These are phyloP conservation scores for Macrocentrus cingulum DNA, from an alignment of 1,140 invertebrate species.

Conservation along the genomic window DNA sequence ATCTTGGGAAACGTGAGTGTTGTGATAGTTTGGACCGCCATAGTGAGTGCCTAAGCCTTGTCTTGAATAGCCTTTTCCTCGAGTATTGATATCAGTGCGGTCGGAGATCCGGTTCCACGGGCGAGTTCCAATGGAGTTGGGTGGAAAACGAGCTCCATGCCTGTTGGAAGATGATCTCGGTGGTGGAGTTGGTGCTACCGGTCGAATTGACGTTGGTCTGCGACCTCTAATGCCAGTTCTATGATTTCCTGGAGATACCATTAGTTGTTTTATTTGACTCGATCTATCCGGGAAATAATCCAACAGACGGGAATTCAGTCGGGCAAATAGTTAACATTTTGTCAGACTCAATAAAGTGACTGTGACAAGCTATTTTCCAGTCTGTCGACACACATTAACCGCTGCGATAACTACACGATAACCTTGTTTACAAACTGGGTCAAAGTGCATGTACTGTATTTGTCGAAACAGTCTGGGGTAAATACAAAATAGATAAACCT, in stretches of 20 bases:
- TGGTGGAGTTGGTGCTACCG: conserved; percentile 20
- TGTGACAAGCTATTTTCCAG: too few relatives aligned
- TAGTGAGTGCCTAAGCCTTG: conserved; percentile 10
- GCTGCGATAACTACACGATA: background rate
- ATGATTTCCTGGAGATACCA: conserved; percentile 19
- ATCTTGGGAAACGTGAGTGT: conserved; percentile 26
- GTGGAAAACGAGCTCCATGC: conserved; percentile 17
- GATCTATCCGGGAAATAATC: too few relatives aligned
- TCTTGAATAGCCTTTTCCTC: conserved; percentile 4
- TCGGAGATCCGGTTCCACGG: conserved; percentile 13
- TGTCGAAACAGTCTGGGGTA: conserved; percentile 6
- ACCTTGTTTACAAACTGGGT: background rate
- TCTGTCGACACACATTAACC: too few relatives aligned
- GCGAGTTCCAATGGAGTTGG: conserved; percentile 20
- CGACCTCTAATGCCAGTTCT: conserved; percentile 15
- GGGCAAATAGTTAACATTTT: too few relatives aligned
- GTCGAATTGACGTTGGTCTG: conserved; percentile 2
- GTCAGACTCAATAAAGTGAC: background rate
- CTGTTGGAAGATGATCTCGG: conserved; percentile 25
- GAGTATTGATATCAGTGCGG: background rate
- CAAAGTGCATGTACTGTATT: background rate
- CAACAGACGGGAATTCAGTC: too few relatives aligned
- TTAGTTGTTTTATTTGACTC: conserved; percentile 18
- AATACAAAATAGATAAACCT: conserved; percentile 18
- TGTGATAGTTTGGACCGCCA: conserved; percentile 20